These are phyloP conservation scores for Dicrostonyx torquatus DNA, from an alignment of 2,797 vertebrate genomes.

Conservation along the genomic window DNA sequence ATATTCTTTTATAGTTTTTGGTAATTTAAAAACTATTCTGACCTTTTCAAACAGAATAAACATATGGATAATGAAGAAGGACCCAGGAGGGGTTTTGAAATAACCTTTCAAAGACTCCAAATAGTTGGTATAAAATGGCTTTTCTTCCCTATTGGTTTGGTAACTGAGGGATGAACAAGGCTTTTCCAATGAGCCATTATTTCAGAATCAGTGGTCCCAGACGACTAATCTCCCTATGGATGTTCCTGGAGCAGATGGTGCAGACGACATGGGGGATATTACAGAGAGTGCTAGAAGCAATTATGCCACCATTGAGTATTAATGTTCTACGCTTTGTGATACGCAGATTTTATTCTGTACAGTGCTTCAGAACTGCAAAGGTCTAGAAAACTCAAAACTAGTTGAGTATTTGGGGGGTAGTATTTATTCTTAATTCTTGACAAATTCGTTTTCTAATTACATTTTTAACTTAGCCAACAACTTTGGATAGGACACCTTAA, in stretches of 20 bases:
- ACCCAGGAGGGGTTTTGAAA: conserved; percentile 2
- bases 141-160: conserved; percentile 36
- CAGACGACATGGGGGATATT: not conserved
- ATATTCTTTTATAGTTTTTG: not conserved
- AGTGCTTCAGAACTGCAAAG: not conserved
- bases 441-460: not conserved
- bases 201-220: conserved; percentile 20
- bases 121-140: conserved; percentile 25
- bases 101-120: conserved; percentile 30
- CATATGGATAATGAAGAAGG: conserved; percentile 39
- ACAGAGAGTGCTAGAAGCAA: not conserved
- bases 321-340: not conserved
- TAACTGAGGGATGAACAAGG: conserved; percentile 29
- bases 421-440: conserved; percentile 25
- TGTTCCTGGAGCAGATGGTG: conserved; percentile 40
- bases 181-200: conserved; percentile 36
- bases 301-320: not conserved
- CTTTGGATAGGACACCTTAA: not conserved
- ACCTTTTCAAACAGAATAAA: conserved; percentile 48
- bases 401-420: not conserved
- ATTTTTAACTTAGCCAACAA: not conserved
- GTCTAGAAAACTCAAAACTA: not conserved
- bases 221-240: not conserved
- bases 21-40: conserved; percentile 37
- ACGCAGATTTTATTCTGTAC: too few relatives aligned